A percentile compares a stretch with the other conserved stretches of the same genome.
Conservation (phyloP, 2,797 vertebrate species). For the Loriculus beryllinus region DNA sequence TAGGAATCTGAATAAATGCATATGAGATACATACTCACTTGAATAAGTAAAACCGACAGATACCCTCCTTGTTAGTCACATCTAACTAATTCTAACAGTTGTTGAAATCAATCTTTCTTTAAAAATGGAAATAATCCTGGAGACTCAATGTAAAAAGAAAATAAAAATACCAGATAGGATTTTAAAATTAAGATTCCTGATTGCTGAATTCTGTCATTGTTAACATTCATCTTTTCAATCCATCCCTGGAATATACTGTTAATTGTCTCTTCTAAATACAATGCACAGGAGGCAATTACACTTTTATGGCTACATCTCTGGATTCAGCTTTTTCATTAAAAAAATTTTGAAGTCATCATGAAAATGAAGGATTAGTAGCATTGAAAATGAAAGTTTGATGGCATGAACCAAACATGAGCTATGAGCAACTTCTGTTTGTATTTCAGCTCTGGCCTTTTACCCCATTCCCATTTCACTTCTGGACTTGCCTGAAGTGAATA, state of each 20-base stretch:
- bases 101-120: neutral
- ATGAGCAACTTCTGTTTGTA: neutral
- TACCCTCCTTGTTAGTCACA: neutral
- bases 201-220: neutral
- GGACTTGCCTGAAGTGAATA: neutral
- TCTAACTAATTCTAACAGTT: neutral
- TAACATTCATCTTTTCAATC: neutral
- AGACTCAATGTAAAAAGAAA: neutral
- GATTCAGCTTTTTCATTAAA: slow-evolving; percentile 14
- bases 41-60: neutral
- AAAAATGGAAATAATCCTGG: neutral
- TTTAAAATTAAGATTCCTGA: neutral
- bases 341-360: neutral
- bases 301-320: neutral
- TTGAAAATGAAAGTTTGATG: neutral
- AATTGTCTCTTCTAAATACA: slow-evolving; percentile 4
- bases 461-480: neutral
- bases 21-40: neutral
- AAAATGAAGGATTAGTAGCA: slow-evolving; percentile 2
- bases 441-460: neutral
- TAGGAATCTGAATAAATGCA: neutral
- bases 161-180: neutral
- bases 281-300: neutral
- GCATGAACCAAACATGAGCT: neutral
- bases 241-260: neutral